Percentiles rank a stretch among this genome's conserved stretches.
Evolutionary conservation across 2,113 vertebrate species (phyloP).

Genomic region (Athene cunicularia): DNA sequence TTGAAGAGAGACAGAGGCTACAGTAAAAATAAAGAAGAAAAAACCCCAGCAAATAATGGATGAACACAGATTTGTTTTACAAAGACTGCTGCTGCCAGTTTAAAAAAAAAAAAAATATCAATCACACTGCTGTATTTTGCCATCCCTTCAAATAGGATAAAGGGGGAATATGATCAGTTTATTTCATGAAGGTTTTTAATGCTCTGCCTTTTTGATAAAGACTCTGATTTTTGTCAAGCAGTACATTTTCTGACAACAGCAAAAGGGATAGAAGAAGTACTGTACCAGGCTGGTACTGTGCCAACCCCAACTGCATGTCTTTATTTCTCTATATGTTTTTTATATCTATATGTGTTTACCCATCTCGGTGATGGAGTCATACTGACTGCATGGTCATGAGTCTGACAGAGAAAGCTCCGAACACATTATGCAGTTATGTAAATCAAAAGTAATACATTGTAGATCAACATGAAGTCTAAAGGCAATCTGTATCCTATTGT

Average conservation of each 20-base stretch:
- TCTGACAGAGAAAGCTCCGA: not conserved
- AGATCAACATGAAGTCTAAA: not conserved
- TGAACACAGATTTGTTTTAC: not conserved
- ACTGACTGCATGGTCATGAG: fast-evolving
- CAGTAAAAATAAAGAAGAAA: not conserved
- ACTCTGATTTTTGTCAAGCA: not conserved
- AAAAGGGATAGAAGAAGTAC: not conserved
- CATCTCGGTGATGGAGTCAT: not conserved
- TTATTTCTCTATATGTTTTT: not conserved
- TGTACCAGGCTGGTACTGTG: not conserved
- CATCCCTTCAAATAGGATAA: not conserved
- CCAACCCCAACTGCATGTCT: not conserved
- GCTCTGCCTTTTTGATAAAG: conserved; percentile 18
- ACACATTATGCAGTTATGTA: not conserved
- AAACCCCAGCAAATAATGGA: not conserved
- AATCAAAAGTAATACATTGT: not conserved
- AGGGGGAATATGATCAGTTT: not conserved
- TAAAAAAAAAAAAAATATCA: not conserved
- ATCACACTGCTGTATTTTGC: not conserved
- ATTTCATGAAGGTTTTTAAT: conserved; percentile 11
- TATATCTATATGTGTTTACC: not conserved
- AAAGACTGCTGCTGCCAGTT: not conserved
- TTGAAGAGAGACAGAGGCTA: not conserved
- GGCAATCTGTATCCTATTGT: not conserved
- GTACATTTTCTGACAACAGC: not conserved